These are phyloP conservation scores for Harpagus bidentatus DNA, from an alignment of 2,113 vertebrate genomes.

Conservation along the genomic window DNA sequence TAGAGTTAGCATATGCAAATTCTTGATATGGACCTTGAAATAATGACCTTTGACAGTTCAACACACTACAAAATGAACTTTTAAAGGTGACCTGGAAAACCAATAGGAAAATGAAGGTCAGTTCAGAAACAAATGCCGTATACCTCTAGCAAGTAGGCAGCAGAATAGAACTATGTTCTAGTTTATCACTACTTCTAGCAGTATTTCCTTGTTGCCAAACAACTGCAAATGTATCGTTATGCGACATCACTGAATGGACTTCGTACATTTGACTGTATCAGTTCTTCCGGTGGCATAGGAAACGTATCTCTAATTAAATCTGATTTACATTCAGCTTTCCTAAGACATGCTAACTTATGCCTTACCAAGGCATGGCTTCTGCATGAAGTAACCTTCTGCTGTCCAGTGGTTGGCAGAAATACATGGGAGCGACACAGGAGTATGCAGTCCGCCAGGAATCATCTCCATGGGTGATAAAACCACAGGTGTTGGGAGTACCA, in stretches of 20 bases:
- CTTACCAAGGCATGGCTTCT: background rate
- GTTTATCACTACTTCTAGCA: background rate
- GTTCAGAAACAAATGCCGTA: background rate
- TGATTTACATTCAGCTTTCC: background rate
- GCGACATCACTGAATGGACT: fast-evolving
- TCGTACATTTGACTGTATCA: background rate
- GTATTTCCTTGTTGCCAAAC: background rate
- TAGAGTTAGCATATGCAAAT: background rate
- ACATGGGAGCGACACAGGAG: background rate
- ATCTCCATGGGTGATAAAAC: background rate
- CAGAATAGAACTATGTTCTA: background rate
- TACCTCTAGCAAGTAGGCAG: background rate
- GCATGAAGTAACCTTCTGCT: background rate
- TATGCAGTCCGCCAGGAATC: background rate
- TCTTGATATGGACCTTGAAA: background rate
- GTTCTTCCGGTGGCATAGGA: background rate
- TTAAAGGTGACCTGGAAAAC: background rate
- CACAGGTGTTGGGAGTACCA: too few species aligned
- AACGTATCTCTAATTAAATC: background rate
- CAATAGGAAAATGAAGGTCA: background rate
- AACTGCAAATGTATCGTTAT: background rate
- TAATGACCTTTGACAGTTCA: background rate
- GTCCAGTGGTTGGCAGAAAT: background rate
- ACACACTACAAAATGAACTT: background rate
- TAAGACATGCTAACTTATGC: background rate